phyloP scores from a whole-genome alignment of 2,797 vertebrate genomes.

The Acrocephalus scirpaceus region DNA sequence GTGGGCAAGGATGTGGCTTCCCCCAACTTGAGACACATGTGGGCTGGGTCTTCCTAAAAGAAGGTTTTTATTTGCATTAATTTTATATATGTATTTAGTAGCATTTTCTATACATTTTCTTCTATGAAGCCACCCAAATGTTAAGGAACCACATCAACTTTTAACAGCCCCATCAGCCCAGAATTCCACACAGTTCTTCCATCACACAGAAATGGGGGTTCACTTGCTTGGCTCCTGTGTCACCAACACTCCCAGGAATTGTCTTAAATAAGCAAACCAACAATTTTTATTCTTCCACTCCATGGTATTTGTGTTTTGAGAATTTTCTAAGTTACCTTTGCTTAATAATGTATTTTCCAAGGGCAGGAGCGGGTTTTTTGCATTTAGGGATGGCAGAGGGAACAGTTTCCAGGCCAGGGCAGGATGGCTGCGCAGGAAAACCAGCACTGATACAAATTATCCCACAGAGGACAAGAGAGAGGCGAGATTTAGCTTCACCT shows the following conservation, averaged over 20 bases:
- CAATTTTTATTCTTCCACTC: background rate
- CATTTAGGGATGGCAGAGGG: background rate
- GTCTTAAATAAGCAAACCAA: accelerated
- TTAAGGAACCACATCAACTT: background rate
- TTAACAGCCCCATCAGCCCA: background rate
- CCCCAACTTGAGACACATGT: background rate
- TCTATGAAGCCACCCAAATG: background rate
- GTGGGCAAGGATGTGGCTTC: background rate
- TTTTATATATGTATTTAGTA: background rate
- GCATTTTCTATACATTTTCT: background rate
- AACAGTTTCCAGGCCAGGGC: background rate
- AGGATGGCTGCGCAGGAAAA: background rate
- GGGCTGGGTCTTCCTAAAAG: background rate
- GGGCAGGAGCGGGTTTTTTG: background rate
- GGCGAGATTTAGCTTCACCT: background rate
- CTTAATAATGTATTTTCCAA: background rate
- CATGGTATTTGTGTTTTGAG: background rate
- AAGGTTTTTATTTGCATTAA: background rate
- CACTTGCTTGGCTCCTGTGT: background rate
- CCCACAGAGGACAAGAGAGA: background rate
- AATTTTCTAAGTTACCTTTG: background rate
- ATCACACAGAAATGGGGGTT: accelerated
- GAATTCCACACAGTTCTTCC: accelerated
- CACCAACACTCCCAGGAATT: background rate
- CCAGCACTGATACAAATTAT: background rate